A percentile compares a stretch with the other conserved stretches of the same genome.
Evolutionary conservation across 2,888 invertebrate genomes (phyloP).

Genomic region (Eutolmus rufibarbis): DNA sequence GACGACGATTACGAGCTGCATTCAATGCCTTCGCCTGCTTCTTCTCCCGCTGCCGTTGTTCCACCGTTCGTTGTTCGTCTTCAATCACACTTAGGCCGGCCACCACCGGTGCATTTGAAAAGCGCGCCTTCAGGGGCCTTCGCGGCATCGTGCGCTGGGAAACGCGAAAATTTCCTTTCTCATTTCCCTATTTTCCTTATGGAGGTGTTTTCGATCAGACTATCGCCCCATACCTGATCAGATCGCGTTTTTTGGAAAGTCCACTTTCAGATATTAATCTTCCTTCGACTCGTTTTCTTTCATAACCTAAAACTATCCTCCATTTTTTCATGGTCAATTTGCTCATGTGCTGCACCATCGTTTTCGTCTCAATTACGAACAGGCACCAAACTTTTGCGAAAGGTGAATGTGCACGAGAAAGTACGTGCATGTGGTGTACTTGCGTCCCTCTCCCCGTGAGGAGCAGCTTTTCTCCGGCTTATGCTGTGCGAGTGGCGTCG

Average conservation of each 20-base stretch:
- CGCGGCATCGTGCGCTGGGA: background rate
- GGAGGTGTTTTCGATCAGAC: background rate
- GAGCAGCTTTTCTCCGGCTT: background rate
- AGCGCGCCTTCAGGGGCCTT: background rate
- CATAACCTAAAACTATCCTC: background rate
- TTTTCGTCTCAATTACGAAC: constrained; percentile 27
- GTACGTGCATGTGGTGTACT: background rate
- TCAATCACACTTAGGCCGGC: background rate
- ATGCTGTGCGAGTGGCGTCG: constrained; percentile 14
- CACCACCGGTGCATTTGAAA: background rate
- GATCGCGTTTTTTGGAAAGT: background rate
- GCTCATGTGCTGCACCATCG: background rate
- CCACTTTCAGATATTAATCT: background rate
- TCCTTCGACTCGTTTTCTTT: background rate
- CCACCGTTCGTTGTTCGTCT: background rate
- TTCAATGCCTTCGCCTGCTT: background rate
- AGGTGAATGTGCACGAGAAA: constrained; percentile 26
- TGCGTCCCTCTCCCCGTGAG: background rate
- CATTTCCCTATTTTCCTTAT: constrained; percentile 6
- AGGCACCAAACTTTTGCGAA: constrained; percentile 1
- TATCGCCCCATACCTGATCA: background rate
- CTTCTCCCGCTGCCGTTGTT: background rate
- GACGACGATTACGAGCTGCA: constrained; percentile 6
- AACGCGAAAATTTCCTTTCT: background rate
- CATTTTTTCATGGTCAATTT: constrained; percentile 30